Conservation (phyloP, 1,140 invertebrate genomes). For the Apis florea region DNA sequence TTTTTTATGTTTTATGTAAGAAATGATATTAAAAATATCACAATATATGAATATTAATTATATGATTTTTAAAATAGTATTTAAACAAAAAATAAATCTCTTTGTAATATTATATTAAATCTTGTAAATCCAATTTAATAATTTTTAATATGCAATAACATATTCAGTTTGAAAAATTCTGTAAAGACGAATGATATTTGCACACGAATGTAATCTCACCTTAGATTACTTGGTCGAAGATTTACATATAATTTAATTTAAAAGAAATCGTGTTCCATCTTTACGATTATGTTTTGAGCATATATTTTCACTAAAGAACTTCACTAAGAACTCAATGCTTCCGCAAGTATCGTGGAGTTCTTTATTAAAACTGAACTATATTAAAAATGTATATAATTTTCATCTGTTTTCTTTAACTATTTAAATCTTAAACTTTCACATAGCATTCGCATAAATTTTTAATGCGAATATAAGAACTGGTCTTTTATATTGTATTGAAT, state of each 20-base stretch:
- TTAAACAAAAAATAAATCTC: not conserved
- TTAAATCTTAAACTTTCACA: not conserved
- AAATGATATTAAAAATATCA: not conserved
- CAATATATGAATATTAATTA: not conserved
- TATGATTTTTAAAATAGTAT: not conserved
- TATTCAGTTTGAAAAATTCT: slow-evolving; percentile 27
- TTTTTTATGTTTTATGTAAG: not conserved
- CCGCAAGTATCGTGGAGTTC: not conserved
- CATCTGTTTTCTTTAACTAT: no score
- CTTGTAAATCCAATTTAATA: not conserved
- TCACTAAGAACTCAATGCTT: not conserved
- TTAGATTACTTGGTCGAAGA: slow-evolving; percentile 60
- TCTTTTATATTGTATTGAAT: not conserved
- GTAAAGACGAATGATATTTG: slow-evolving; percentile 45
- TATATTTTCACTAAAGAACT: slow-evolving; percentile 11
- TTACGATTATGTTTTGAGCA: slow-evolving; percentile 56
- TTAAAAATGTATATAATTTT: not conserved
- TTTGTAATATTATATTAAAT: not conserved
- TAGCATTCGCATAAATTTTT: not conserved
- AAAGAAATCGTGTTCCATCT: slow-evolving; percentile 39
- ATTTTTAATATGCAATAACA: not conserved
- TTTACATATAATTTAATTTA: slow-evolving; percentile 39
- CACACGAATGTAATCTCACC: slow-evolving; percentile 23
- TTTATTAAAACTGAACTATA: not conserved
- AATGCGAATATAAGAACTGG: not conserved